Percentiles rank a stretch among this genome's conserved stretches.
These are phyloP conservation scores for Lacerta agilis DNA, from an alignment of 2,797 vertebrate species.

Conservation along the genomic window DNA sequence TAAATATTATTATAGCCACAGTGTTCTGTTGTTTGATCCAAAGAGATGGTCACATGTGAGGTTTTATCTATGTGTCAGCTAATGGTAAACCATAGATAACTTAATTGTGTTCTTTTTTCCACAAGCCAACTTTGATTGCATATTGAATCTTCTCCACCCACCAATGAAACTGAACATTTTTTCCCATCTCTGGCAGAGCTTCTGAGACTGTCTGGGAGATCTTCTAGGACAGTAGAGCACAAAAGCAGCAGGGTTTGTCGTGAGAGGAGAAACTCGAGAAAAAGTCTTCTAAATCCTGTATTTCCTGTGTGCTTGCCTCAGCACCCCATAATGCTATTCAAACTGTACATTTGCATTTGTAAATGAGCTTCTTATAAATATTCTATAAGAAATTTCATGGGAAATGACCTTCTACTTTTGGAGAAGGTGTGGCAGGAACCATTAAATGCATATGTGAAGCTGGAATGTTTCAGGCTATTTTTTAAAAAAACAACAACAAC, in stretches of 20 bases:
- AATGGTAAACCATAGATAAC: not conserved
- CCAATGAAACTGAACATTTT: not conserved
- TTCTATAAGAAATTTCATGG: not conserved
- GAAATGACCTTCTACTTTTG: not conserved
- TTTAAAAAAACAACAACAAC: too few relatives aligned
- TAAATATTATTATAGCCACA: not conserved
- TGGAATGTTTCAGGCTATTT: not conserved
- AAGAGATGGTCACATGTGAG: not conserved
- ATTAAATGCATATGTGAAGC: slow-evolving; percentile 9
- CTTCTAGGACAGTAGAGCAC: not conserved
- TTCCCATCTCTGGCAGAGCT: not conserved
- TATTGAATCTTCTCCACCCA: not conserved
- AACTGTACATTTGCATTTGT: not conserved
- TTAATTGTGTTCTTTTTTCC: not conserved
- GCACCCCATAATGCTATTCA: not conserved
- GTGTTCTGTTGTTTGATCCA: not conserved
- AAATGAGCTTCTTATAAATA: not conserved
- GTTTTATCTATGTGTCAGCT: not conserved
- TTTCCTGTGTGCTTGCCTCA: not conserved
- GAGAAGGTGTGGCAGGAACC: not conserved
- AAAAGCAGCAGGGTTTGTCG: not conserved
- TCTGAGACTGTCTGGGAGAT: not conserved
- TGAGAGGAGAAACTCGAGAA: not conserved
- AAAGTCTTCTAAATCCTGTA: not conserved
- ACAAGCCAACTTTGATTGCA: not conserved